Conservation (phyloP, 2,113 vertebrate genomes). For the Mola mola region DNA sequence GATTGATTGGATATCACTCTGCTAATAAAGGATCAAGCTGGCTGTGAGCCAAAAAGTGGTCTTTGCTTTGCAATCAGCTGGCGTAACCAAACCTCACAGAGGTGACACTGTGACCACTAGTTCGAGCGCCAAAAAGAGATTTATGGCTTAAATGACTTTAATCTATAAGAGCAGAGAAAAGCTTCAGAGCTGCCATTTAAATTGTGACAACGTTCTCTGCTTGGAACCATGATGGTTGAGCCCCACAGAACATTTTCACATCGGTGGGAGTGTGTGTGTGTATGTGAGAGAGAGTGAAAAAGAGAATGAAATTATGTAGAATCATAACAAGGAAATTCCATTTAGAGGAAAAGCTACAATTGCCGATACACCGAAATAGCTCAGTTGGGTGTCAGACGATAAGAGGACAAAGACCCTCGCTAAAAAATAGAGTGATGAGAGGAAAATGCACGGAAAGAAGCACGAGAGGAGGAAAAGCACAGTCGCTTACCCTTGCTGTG, state of each 20-base stretch:
- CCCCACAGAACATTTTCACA: constrained; percentile 35
- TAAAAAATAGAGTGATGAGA: constrained; percentile 71
- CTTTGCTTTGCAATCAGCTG: constrained; percentile 60
- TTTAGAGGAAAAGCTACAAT: constrained; percentile 73
- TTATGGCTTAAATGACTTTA: constrained; percentile 59
- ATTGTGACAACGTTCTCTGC: constrained; percentile 41
- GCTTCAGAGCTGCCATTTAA: constrained; percentile 50
- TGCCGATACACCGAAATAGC: constrained; percentile 65
- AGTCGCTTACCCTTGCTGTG: constrained; percentile 30
- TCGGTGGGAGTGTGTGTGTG: constrained; percentile 10
- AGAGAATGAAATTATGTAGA: constrained; percentile 35
- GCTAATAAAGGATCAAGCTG: constrained; percentile 65
- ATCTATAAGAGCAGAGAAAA: constrained; percentile 61
- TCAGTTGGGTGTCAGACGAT: constrained; percentile 59
- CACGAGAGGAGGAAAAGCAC: constrained; percentile 4
- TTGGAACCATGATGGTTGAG: constrained; percentile 27
- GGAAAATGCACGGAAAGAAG: constrained; percentile 34
- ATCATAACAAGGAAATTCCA: constrained; percentile 80
- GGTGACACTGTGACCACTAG: constrained; percentile 46
- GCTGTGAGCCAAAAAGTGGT: constrained; percentile 57
- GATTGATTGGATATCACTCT: constrained; percentile 56
- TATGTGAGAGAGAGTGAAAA: not conserved
- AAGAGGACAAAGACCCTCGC: constrained; percentile 63
- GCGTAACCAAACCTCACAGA: constrained; percentile 48
- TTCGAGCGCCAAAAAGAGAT: constrained; percentile 34